Percentiles rank a stretch among this genome's conserved stretches.
phyloP scores from a whole-genome alignment of 2,888 invertebrate species.

The Pelosia muscerda region DNA sequence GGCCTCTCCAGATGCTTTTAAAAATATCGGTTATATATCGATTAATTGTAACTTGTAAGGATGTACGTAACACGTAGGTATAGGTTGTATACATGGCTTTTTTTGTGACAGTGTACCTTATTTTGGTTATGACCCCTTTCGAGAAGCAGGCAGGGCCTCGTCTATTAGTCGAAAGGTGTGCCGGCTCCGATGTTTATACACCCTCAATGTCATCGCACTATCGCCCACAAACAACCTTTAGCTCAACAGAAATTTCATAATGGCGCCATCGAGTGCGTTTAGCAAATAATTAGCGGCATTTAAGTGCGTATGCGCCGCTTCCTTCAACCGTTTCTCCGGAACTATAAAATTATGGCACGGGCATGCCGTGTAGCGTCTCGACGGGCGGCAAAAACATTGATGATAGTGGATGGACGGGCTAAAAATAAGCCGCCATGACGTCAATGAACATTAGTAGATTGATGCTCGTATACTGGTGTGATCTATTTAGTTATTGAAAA shows the following conservation, averaged over 20 bases:
- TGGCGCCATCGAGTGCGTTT: conserved; percentile 69
- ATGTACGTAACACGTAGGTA: too few relatives aligned
- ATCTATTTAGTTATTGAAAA: conserved; percentile 36
- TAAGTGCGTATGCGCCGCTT: conserved; percentile 67
- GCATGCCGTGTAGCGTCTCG: conserved; percentile 57
- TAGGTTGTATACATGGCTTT: too few relatives aligned
- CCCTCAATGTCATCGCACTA: conserved; percentile 18
- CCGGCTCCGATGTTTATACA: not conserved
- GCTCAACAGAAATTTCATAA: conserved; percentile 67
- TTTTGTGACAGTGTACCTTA: too few relatives aligned
- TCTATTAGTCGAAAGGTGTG: too few relatives aligned
- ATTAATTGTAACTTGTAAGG: too few relatives aligned
- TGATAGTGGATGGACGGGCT: conserved; percentile 62
- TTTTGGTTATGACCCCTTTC: too few relatives aligned
- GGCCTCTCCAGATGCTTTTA: too few relatives aligned
- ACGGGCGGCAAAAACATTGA: conserved; percentile 64
- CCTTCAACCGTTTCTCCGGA: conserved; percentile 77
- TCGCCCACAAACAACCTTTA: conserved; percentile 42
- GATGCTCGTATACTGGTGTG: conserved; percentile 57
- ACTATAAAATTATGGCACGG: conserved; percentile 76
- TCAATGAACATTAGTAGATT: conserved; percentile 70
- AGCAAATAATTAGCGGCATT: conserved; percentile 69
- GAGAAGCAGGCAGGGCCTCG: too few relatives aligned
- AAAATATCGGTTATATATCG: too few relatives aligned
- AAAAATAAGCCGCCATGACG: conserved; percentile 69